Conservation (phyloP, 2,888 invertebrate species). For the Lagria hirta region DNA sequence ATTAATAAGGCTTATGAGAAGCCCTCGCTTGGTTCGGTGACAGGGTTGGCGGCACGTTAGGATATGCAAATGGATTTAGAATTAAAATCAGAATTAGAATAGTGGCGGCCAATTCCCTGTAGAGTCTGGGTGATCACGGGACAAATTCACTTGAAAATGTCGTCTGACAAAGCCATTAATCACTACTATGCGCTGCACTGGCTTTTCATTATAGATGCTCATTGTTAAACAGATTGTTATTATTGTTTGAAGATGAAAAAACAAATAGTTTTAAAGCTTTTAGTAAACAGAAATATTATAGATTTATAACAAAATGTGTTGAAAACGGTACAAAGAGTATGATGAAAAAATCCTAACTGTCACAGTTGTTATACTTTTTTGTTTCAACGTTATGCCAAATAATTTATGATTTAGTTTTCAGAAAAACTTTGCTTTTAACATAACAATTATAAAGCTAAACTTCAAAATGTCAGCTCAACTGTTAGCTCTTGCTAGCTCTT, state of each 20-base stretch:
- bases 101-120: constrained; percentile 31
- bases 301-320: too few species aligned
- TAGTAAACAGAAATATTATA: too few species aligned
- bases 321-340: too few species aligned
- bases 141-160: constrained; percentile 47
- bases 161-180: constrained; percentile 43
- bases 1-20: constrained; percentile 33
- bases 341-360: too few species aligned
- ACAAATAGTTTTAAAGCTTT: too few species aligned
- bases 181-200: constrained; percentile 35
- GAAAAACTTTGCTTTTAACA: too few species aligned
- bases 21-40: constrained; percentile 31
- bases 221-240: constrained; percentile 18
- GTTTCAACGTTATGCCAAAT: too few species aligned
- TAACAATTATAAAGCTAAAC: too few species aligned
- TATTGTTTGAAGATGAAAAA: constrained; percentile 8
- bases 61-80: constrained; percentile 38
- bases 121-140: constrained; percentile 40
- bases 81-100: constrained; percentile 37
- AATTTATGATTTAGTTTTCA: too few species aligned
- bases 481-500: too few species aligned
- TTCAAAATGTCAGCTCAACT: too few species aligned
- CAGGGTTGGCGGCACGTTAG: constrained; percentile 29
- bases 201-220: constrained; percentile 33
- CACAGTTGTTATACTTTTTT: too few species aligned